Evolutionary conservation across 2,113 vertebrate species (phyloP), one percentile per base, ranked within the genome.

Genomic region (Mesocricetus auratus): DNA sequence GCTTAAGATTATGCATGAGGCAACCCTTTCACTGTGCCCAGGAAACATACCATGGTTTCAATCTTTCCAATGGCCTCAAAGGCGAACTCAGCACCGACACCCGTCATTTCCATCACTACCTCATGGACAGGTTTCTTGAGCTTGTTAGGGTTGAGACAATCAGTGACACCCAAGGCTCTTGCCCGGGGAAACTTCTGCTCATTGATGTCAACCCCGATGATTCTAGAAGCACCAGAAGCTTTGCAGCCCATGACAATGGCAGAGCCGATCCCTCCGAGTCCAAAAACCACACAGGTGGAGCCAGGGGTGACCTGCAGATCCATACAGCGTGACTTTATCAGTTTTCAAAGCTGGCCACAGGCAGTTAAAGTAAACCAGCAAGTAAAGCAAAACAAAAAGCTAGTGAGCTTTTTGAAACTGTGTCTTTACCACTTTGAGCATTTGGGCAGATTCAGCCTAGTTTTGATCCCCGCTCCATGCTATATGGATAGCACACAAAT

Each of bases 161-260:
- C 99, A 0, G 99, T 99, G 77, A 99, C 99, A 71, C 99, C 99
- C 31, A 99, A 94, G 58, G 95, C 90, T n/a, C 26, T 97, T 89
- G 99, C 99, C 93, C 97, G 97, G 83, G 98, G 92, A 96, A 99
- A 99, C 96, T 99, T 99, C 33, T 97, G n/a, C 0, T 62, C 97
- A 0, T 99, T 99, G 97, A 99, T 97, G 62, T 99, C 99, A 3
- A 99, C 39, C 0, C 92, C 99, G 26, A 99, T 99, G 98, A 99
- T 99, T 90, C 99, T 98, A 86, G 99, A 98, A 31, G 99, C 99
- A 53, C 99, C 99, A 0, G 99, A 99, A 0, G 21, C 98, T 96
- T 99, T 99, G 98, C 99, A 99, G 95, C 99, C 99, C 90, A 99
- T 99, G 74, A 99, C 33, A 8, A 98, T 98, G 0, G 99, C 99